These are phyloP conservation scores for Chlorops oryzae DNA, from an alignment of 1,140 invertebrate genomes.

Conservation along the genomic window DNA sequence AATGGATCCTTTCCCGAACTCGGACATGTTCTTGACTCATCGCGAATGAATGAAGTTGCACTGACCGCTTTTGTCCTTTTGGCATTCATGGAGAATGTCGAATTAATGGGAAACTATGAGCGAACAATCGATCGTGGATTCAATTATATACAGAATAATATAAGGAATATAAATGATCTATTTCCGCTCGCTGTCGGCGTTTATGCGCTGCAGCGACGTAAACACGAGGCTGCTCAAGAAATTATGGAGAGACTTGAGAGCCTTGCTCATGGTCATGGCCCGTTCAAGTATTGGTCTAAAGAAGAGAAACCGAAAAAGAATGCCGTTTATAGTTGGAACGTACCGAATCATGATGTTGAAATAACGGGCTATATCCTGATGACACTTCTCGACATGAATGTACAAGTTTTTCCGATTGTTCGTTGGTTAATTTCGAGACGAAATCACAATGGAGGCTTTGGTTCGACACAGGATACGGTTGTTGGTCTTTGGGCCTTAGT, in stretches of 20 bases:
- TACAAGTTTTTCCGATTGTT: slow-evolving; percentile 52
- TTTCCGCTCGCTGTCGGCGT: slow-evolving; percentile 4
- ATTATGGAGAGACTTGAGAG: not conserved
- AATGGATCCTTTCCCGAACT: slow-evolving; percentile 80
- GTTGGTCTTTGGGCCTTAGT: slow-evolving; percentile 58
- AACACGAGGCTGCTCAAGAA: not conserved
- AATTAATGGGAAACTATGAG: slow-evolving; percentile 3
- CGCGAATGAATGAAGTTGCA: slow-evolving; percentile 52
- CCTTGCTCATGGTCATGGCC: not conserved
- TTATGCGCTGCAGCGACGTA: not conserved
- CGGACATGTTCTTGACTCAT: slow-evolving; percentile 65
- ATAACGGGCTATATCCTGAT: slow-evolving; percentile 67
- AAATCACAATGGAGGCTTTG: slow-evolving; percentile 68
- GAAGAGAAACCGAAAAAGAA: slow-evolving; percentile 31
- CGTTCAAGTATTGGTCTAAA: slow-evolving; percentile 13
- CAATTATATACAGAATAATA: slow-evolving; percentile 2
- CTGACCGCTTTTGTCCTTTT: slow-evolving; percentile 76
- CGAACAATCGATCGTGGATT: slow-evolving; percentile 21
- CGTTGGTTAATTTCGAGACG: slow-evolving; percentile 65
- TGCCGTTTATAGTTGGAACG: slow-evolving; percentile 35
- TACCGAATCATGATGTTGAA: slow-evolving; percentile 64
- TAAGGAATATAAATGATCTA: slow-evolving; percentile 1
- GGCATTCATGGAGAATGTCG: slow-evolving; percentile 66
- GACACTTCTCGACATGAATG: slow-evolving; percentile 50
- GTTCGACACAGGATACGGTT: slow-evolving; percentile 62